phyloP scores from a whole-genome alignment of 1,140 invertebrate genomes.

The Eumeta japonica region DNA sequence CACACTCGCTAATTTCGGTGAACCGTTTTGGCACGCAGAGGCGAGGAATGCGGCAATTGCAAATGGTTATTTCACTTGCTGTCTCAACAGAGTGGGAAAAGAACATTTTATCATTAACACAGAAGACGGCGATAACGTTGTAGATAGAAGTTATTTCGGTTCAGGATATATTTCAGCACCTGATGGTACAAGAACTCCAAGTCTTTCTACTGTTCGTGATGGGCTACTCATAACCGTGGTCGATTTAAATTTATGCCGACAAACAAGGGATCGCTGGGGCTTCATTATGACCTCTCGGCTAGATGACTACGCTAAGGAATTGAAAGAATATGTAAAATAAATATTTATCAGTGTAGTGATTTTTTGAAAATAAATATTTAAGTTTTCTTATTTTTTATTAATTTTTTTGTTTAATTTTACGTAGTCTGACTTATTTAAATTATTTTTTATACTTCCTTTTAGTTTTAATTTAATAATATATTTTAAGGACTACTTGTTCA shows the following conservation, averaged over 20 bases:
- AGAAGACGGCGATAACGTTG: constrained; percentile 78
- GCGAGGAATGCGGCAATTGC: constrained; percentile 95
- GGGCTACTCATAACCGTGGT: constrained; percentile 87
- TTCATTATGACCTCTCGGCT: constrained; percentile 94
- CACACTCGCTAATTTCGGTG: constrained; percentile 79
- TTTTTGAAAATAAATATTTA: constrained; percentile 3
- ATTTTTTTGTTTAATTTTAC: constrained; percentile 8
- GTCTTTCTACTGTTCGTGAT: constrained; percentile 79
- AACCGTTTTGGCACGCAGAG: constrained; percentile 95
- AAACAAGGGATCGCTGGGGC: constrained; percentile 91
- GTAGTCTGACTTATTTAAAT: constrained; percentile 9
- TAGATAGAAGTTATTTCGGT: constrained; percentile 90
- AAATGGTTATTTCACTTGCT: constrained; percentile 90
- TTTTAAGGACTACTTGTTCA: too few species aligned
- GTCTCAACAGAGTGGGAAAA: constrained; percentile 94
- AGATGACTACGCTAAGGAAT: constrained; percentile 78
- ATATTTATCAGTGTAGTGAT: constrained; percentile 5
- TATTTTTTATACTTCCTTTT: too few species aligned
- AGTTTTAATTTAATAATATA: too few species aligned
- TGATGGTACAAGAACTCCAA: constrained; percentile 87
- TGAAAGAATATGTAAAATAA: constrained; percentile 9
- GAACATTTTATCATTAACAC: constrained; percentile 93
- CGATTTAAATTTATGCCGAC: constrained; percentile 95
- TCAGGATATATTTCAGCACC: constrained; percentile 93
- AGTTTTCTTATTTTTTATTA: constrained; percentile 32